Evolutionary conservation across 2,888 invertebrate genomes (phyloP).

Genomic region (Abrostola triplasia): DNA sequence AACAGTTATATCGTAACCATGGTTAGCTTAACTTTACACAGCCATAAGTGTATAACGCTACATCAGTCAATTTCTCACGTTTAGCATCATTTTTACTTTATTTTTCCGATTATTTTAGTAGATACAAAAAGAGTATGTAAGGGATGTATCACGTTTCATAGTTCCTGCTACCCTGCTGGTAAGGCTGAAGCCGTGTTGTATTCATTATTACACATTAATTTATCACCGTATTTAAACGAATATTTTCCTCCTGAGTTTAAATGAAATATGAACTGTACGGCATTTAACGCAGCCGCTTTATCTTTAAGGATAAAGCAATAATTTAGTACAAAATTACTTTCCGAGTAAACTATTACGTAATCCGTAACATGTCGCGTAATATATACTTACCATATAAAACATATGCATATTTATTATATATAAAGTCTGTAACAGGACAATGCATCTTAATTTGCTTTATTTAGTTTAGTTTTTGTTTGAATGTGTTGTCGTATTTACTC

Average conservation of each 20-base stretch:
- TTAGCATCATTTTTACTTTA: background rate
- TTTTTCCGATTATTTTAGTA: background rate
- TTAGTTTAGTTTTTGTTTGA: constrained; percentile 24
- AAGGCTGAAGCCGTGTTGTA: background rate
- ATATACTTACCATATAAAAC: constrained; percentile 5
- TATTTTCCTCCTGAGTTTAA: background rate
- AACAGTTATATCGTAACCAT: constrained; percentile 1
- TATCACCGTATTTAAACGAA: background rate
- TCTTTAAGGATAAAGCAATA: constrained; percentile 1
- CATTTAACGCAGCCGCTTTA: background rate
- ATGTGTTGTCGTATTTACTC: constrained; percentile 24
- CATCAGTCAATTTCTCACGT: background rate
- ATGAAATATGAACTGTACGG: background rate
- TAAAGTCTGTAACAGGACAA: background rate
- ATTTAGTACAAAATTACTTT: constrained; percentile 1
- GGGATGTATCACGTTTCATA: background rate
- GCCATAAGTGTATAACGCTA: background rate
- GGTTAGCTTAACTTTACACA: background rate
- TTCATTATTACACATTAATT: background rate
- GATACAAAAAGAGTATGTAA: constrained; percentile 2
- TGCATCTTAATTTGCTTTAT: constrained; percentile 32
- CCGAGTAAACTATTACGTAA: constrained; percentile 1
- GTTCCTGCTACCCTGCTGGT: background rate
- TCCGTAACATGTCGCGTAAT: constrained; percentile 5
- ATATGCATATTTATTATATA: background rate